These are phyloP conservation scores for Hydractinia echinata DNA, from an alignment of 30 jellyfish, hydroid and myxozoan genomes.

Conservation along the genomic window DNA sequence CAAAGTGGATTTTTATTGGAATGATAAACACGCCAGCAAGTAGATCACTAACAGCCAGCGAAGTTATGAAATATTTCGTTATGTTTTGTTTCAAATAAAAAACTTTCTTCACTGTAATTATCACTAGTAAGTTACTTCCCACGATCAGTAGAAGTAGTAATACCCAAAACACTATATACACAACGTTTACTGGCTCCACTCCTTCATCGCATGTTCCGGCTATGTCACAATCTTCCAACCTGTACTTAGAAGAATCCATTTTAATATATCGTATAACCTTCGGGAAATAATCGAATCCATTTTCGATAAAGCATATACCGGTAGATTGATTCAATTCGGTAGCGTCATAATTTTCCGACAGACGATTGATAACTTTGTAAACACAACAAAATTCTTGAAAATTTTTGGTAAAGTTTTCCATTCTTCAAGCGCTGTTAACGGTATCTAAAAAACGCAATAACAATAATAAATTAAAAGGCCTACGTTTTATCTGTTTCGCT, in stretches of 20 bases:
- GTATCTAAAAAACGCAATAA: too few species aligned
- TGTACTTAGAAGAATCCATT: neutral
- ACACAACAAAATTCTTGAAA: too few species aligned
- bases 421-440: too few species aligned
- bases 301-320: too few species aligned
- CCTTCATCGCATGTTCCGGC: constrained; percentile 1
- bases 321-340: too few species aligned
- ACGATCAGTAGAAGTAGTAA: neutral
- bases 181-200: neutral
- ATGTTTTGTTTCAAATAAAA: constrained; percentile 22
- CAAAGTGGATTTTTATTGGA: constrained; percentile 52
- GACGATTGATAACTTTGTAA: too few species aligned
- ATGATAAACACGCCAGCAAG: constrained; percentile 52
- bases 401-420: too few species aligned
- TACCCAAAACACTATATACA: constrained; percentile 22
- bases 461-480: too few species aligned
- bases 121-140: neutral
- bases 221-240: constrained; percentile 1
- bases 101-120: neutral
- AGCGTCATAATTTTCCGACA: too few species aligned
- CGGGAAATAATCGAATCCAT: neutral
- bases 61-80: constrained; percentile 64
- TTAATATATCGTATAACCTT: neutral
- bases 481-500: too few species aligned
- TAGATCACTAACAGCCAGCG: constrained; percentile 75